phyloP scores from a whole-genome alignment of 2,113 vertebrate genomes.

The Brachirus orientalis region DNA sequence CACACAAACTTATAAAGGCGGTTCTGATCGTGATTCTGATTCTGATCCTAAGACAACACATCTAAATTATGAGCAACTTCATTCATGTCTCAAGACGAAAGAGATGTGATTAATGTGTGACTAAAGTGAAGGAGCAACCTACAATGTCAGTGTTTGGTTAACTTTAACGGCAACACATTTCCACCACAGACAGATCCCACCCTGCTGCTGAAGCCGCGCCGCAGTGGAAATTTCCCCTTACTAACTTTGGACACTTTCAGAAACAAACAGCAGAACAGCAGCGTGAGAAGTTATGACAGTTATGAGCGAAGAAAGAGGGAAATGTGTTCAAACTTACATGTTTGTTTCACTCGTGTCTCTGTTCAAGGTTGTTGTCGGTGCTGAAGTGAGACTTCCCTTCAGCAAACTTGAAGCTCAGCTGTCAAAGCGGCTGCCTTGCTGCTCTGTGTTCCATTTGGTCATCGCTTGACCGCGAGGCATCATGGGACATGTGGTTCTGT shows the following conservation, averaged over 20 bases:
- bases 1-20: too few species aligned
- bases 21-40: too few species aligned
- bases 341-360: conserved; percentile 4
- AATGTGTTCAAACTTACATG: conserved; percentile 40
- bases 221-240: conserved; percentile 31
- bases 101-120: too few species aligned
- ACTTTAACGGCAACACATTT: conserved; percentile 6
- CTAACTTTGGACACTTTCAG: conserved; percentile 31
- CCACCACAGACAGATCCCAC: conserved; percentile 26
- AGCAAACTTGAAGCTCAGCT: conserved; percentile 64
- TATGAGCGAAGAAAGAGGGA: background rate
- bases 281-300: background rate
- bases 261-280: background rate
- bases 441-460: conserved; percentile 54
- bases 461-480: conserved; percentile 45
- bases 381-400: conserved; percentile 27
- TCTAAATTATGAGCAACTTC: too few species aligned
- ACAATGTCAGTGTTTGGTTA: too few species aligned
- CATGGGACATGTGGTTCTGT: conserved; percentile 65
- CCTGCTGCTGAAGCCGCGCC: conserved; percentile 11
- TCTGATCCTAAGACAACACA: too few species aligned
- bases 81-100: too few species aligned
- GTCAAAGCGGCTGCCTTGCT: conserved; percentile 45
- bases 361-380: conserved; percentile 24
- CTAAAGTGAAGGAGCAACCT: too few species aligned